Evolutionary conservation across 2,797 vertebrate genomes (phyloP).

Genomic region (Syncerus caffer): DNA sequence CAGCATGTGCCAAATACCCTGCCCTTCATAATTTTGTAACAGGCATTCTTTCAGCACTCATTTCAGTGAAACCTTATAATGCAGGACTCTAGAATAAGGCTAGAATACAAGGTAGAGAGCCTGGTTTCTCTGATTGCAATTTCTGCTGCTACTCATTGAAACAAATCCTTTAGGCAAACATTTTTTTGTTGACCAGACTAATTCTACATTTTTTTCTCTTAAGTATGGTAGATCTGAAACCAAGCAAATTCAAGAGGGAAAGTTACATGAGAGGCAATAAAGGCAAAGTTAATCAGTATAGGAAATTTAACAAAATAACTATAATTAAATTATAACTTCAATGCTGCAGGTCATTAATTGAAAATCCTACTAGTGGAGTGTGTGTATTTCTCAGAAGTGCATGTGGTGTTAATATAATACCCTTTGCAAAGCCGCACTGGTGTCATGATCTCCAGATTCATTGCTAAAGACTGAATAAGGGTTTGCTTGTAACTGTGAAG

Average conservation of each 20-base stretch:
- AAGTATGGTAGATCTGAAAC: constrained; percentile 41
- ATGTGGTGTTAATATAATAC: neutral
- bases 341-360: neutral
- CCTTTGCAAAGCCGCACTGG: neutral
- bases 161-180: constrained; percentile 38
- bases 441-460: neutral
- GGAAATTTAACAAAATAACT: constrained; percentile 59
- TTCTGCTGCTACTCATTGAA: constrained; percentile 1
- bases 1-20: neutral
- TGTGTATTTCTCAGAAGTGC: neutral
- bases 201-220: constrained; percentile 19
- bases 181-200: constrained; percentile 54
- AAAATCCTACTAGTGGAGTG: neutral
- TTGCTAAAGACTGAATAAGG: neutral
- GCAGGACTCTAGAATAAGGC: neutral
- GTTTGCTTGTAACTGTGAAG: neutral
- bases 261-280: constrained; percentile 54
- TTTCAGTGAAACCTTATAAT: neutral
- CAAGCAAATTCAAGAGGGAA: constrained; percentile 47
- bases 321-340: constrained; percentile 65
- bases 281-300: constrained; percentile 42
- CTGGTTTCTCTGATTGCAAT: neutral
- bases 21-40: neutral
- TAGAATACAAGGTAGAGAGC: neutral
- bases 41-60: neutral